Conservation (phyloP, 2,888 invertebrate species). For the Platerodrilus igneus region DNA sequence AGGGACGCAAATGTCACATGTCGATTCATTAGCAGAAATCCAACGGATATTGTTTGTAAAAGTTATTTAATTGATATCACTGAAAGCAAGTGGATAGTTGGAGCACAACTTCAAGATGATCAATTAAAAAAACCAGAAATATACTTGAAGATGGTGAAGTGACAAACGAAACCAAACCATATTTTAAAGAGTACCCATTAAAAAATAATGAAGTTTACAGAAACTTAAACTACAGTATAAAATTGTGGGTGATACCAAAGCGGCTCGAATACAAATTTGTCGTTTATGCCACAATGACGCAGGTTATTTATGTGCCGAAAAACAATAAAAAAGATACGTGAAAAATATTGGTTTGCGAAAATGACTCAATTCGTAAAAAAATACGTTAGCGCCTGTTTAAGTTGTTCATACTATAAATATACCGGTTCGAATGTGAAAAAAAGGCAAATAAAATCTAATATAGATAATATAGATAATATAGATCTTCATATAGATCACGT, state of each 20-base stretch:
- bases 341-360: conserved; percentile 13
- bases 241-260: conserved; percentile 25
- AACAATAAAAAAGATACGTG: conserved; percentile 7
- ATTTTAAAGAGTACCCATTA: conserved; percentile 13
- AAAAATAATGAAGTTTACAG: conserved; percentile 22
- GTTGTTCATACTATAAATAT: conserved; percentile 10
- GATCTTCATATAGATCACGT: conserved; percentile 11
- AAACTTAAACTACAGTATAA: conserved; percentile 16
- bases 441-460: no score
- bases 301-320: conserved; percentile 12
- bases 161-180: conserved; percentile 8
- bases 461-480: no score
- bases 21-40: conserved; percentile 18
- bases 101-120: conserved; percentile 28
- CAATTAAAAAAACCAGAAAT: conserved; percentile 18
- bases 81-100: conserved; percentile 27
- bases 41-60: conserved; percentile 9
- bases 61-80: conserved; percentile 20
- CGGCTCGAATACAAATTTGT: conserved; percentile 21
- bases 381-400: conserved; percentile 12
- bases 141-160: conserved; percentile 14
- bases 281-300: conserved; percentile 12
- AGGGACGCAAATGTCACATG: conserved; percentile 32
- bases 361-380: conserved; percentile 13
- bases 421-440: no score